Evolutionary conservation across 2,113 vertebrate genomes (phyloP).

Genomic region (Oenanthe melanoleuca): DNA sequence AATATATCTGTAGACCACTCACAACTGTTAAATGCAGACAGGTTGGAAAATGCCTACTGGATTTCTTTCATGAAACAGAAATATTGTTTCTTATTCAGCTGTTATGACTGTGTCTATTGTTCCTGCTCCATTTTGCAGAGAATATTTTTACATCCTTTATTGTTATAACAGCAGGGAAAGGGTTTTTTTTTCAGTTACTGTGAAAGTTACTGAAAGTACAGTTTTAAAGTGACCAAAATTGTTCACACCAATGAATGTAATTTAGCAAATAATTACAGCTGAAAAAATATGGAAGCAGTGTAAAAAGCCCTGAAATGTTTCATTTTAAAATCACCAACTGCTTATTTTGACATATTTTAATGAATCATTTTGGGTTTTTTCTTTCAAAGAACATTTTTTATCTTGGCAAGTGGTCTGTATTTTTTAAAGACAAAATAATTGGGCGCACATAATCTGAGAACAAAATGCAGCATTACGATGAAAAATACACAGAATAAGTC

Average conservation of each 20-base stretch:
- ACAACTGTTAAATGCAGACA: background rate
- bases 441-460: background rate
- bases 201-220: background rate
- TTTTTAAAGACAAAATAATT: conserved; percentile 16
- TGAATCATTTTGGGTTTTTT: conserved; percentile 41
- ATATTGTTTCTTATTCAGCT: background rate
- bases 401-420: background rate
- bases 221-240: conserved; percentile 27
- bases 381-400: conserved; percentile 8
- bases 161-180: conserved; percentile 33
- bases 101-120: conserved; percentile 37
- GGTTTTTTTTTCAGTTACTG: conserved; percentile 6
- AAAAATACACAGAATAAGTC: background rate
- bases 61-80: background rate
- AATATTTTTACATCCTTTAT: conserved; percentile 32
- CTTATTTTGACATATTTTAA: conserved; percentile 63
- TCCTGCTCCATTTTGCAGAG: conserved; percentile 23
- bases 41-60: background rate
- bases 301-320: conserved; percentile 47
- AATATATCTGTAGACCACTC: background rate
- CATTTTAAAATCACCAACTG: conserved; percentile 43
- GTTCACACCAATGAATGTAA: conserved; percentile 18
- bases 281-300: conserved; percentile 29
- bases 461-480: background rate
- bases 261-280: conserved; percentile 45